phyloP scores from a whole-genome alignment of 2,888 invertebrate genomes.

The Clusia tigrina region DNA sequence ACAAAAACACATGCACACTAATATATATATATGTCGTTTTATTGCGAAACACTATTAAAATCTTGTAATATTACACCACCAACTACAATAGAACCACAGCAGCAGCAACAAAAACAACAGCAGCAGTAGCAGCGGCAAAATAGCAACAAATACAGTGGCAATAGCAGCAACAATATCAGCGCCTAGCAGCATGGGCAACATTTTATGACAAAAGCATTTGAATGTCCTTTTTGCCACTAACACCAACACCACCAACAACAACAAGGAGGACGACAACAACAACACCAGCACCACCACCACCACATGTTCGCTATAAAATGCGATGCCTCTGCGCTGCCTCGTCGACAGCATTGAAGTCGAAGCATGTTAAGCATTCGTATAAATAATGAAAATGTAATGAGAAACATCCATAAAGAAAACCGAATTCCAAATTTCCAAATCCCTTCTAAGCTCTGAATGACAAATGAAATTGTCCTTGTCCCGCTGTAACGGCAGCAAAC shows the following conservation, averaged over 20 bases:
- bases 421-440: slow-evolving; percentile 51
- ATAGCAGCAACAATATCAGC: slow-evolving; percentile 13
- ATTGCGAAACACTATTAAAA: slow-evolving; percentile 34
- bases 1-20: not conserved
- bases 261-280: slow-evolving; percentile 10
- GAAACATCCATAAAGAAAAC: slow-evolving; percentile 56
- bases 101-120: not conserved
- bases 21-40: no score
- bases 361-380: slow-evolving; percentile 47
- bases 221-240: slow-evolving; percentile 29
- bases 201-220: slow-evolving; percentile 6
- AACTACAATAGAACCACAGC: slow-evolving; percentile 23
- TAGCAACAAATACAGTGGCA: not conserved
- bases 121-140: slow-evolving; percentile 17
- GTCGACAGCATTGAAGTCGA: slow-evolving; percentile 8
- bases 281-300: slow-evolving; percentile 9
- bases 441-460: slow-evolving; percentile 59
- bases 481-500: slow-evolving; percentile 9
- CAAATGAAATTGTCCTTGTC: slow-evolving; percentile 56
- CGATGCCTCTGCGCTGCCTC: not conserved
- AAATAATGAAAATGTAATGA: slow-evolving; percentile 63
- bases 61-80: slow-evolving; percentile 39
- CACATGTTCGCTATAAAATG: slow-evolving; percentile 19
- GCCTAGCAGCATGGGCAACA: slow-evolving; percentile 26
- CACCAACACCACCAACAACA: slow-evolving; percentile 16